Percentiles rank a stretch among this genome's conserved stretches.
These are phyloP conservation scores for Spea hammondii DNA, from an alignment of 2,797 vertebrate genomes.

Conservation along the genomic window DNA sequence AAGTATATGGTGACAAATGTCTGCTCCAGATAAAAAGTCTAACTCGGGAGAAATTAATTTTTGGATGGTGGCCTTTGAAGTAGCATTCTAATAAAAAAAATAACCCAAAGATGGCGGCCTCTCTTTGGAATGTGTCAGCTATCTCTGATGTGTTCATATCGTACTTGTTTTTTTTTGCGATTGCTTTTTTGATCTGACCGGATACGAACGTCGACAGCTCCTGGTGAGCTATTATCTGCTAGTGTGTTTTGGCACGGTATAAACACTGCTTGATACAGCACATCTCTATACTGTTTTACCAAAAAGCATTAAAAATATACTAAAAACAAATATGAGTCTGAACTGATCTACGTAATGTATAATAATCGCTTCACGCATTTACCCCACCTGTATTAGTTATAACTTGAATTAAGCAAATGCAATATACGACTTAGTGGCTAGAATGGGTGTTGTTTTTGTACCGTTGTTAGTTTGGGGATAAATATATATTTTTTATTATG, in stretches of 20 bases:
- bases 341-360: too few relatives aligned
- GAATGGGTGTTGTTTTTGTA: too few relatives aligned
- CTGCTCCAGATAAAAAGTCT: conserved; percentile 69
- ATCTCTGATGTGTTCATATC: conserved; percentile 48
- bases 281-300: neutral
- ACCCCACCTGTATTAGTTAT: too few relatives aligned
- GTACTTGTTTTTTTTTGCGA: conserved; percentile 28
- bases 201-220: conserved; percentile 30
- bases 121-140: conserved; percentile 47
- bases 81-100: conserved; percentile 52
- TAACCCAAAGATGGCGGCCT: conserved; percentile 43
- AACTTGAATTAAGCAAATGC: too few relatives aligned
- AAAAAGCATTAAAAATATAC: too few relatives aligned
- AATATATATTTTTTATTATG: too few relatives aligned
- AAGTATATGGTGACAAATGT: conserved; percentile 73
- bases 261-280: conserved; percentile 5
- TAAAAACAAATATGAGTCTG: too few relatives aligned
- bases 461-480: too few relatives aligned
- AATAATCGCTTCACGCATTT: too few relatives aligned
- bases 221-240: conserved; percentile 21
- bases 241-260: neutral
- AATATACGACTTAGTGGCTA: too few relatives aligned
- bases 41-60: conserved; percentile 65
- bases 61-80: conserved; percentile 56
- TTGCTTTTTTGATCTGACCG: conserved; percentile 41